Evolutionary conservation across 2,888 invertebrate genomes (phyloP).

Genomic region (Fragum whitleyi): DNA sequence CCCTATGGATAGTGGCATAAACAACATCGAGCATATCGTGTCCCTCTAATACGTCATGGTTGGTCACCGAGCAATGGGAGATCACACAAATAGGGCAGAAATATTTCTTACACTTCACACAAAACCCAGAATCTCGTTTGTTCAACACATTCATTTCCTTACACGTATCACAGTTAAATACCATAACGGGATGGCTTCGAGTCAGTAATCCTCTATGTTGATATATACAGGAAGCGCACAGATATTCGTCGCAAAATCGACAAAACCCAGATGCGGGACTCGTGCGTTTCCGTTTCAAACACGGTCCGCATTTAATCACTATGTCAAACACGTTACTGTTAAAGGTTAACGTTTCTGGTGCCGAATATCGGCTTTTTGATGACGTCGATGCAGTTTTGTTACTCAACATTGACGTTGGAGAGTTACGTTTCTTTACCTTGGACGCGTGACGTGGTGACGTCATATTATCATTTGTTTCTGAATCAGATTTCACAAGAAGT

Average conservation of each 20-base stretch:
- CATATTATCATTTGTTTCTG: neutral
- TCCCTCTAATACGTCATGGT: constrained; percentile 49
- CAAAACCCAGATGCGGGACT: constrained; percentile 52
- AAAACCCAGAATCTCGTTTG: constrained; percentile 43
- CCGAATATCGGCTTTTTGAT: constrained; percentile 3
- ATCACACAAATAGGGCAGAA: constrained; percentile 45
- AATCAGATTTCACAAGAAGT: constrained; percentile 2
- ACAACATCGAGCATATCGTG: constrained; percentile 47
- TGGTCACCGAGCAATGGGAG: constrained; percentile 34
- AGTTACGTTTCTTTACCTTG: neutral
- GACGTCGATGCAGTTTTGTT: neutral
- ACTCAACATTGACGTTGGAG: constrained; percentile 9
- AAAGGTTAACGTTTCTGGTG: neutral
- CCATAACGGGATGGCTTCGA: constrained; percentile 45
- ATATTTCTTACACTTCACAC: constrained; percentile 46
- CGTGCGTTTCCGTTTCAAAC: constrained; percentile 29
- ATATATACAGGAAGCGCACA: constrained; percentile 44
- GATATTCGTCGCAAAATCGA: constrained; percentile 47
- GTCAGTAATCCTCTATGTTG: constrained; percentile 41
- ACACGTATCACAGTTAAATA: constrained; percentile 53
- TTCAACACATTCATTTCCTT: constrained; percentile 55
- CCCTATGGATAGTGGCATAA: constrained; percentile 37
- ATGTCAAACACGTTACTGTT: constrained; percentile 16
- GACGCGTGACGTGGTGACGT: neutral
- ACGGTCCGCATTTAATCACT: constrained; percentile 40